Evolutionary conservation across 2,113 vertebrate genomes (phyloP).

Genomic region (Callipepla squamata): DNA sequence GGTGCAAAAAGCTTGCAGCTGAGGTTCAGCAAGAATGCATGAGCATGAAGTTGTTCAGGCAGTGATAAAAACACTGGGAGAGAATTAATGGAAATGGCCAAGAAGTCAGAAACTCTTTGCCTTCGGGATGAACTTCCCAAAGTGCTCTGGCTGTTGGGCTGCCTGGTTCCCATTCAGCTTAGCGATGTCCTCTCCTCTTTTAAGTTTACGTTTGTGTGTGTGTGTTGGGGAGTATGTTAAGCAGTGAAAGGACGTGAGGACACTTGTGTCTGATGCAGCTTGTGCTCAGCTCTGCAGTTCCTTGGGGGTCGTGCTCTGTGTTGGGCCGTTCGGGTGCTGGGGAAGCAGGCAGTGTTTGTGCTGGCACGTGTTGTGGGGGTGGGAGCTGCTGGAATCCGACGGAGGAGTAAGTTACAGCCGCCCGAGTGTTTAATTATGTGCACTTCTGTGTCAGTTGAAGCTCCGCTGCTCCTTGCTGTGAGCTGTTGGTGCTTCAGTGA

Average conservation of each 20-base stretch:
- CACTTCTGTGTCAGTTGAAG: not conserved
- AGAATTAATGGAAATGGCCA: conserved; percentile 38
- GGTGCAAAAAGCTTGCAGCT: not conserved
- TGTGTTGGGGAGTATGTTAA: not conserved
- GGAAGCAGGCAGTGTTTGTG: not conserved
- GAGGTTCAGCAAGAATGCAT: not conserved
- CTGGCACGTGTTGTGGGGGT: fast-evolving
- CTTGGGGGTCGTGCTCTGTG: not conserved
- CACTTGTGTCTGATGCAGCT: not conserved
- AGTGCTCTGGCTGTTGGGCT: not conserved
- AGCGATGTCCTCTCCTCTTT: not conserved
- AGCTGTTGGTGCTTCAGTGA: not conserved
- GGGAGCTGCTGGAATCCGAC: not conserved
- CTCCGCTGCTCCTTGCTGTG: not conserved
- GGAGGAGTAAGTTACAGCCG: not conserved
- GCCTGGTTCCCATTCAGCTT: not conserved
- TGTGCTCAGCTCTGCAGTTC: not conserved
- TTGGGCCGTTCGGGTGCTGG: not conserved
- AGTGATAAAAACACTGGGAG: not conserved
- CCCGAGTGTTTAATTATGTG: not conserved
- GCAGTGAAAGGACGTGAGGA: not conserved
- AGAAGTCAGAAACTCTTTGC: conserved; percentile 3
- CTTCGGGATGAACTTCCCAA: not conserved
- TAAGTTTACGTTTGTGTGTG: not conserved
- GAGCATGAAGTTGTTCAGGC: not conserved